Base-by-base conservation (phyloP, 2,888 invertebrate species). In the Merodon equestris region DNA sequence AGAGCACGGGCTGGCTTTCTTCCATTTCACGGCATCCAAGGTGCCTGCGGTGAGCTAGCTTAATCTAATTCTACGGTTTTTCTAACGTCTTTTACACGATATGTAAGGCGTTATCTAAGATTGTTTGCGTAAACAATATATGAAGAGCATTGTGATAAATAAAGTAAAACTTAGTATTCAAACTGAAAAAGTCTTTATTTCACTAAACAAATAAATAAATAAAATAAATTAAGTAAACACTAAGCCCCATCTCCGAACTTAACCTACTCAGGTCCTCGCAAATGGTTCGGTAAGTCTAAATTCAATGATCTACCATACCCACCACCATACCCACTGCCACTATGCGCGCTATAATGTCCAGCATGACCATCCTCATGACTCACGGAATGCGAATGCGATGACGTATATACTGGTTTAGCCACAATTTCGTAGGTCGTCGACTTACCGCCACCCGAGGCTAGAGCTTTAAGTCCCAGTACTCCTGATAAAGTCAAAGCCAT, bases 341-440 rank as follows among this genome's bases (percentile, higher is more conserved):
- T 91, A 45, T 91, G 90, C 3, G 83, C 86, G 13, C 85, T 85
- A 9, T 84, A 85, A 15, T 84, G 84, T 9, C 83, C 85, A 15
- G 84, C 85, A 0, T 90, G 91, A 1, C 82, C 90, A 63, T 92
- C 92, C 75, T 92, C 92, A 83, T 92, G 92, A 3, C 90, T 91
- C 0, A 91, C 90, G 0, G 92, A 92, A 61, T 92, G 92, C 0
- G 91, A 90, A 68, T 92, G 92, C 3, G 91, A 90, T 19, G 93
- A 93, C 0, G 92, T 91, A 86, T 95, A 95, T 0, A 95, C 90
- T 0, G 95, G 95, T 83, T 95, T 95, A 45, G 95, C 93, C 7
- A 96, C 93, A 75, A 96, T 94, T 89, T 96, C 95, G 85, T 96
- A 96, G 0, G 95, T 95, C 9, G 95, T 94, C 9, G 93, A 91